Evolutionary conservation across 2,797 vertebrate genomes (phyloP), one percentile per base, ranked within the genome.

Genomic region (Ctenopoma multispine): DNA sequence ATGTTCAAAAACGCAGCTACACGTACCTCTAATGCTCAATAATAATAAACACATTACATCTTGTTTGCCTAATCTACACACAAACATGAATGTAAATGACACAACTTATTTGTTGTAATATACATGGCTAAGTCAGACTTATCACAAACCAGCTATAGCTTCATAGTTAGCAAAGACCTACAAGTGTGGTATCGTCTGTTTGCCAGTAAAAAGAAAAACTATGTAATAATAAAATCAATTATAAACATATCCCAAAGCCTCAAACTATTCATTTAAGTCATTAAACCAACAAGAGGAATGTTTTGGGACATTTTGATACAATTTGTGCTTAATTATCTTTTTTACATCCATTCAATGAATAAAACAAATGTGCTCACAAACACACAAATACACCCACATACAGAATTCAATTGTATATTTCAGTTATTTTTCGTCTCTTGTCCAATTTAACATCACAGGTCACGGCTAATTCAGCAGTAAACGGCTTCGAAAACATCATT

Each of bases 281-380:
- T 53, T 43, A 55, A 27, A 77, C 53, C 50, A 66, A 59, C 17
- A 71, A 44, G 40, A 63, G 51, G 49, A 65, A 77, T 74, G 48
- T 76, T 71, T 73, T 20, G 55, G 73, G 17, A 63, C 14, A 75
- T 75, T 47, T 74, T 83, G 63, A 76, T 82, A 48, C 77, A 29
- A 81, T 80, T 85, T 94, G 91, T 92, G 90, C 89, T 92, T 87
- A 21, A 50, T 68, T 72, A 74, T 65, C 43, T 72, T 82, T 77
- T 49, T 64, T 4, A 83, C 64, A 68, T 69, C 51, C 29, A 75
- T 47, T 79, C 55, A 59, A 60, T 68, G 55, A 47, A 65, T 60
- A 48, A 69, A 55, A 71, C 53, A 62, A 20, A 53, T 48, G 43
- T 59, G 17, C 38, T 59, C 49, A 64, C 36, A 63, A 8, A 62